Percentiles rank a stretch among this genome's conserved stretches.
These are phyloP conservation scores for Homalodisca vitripennis DNA, from an alignment of 1,140 invertebrate species.

Conservation along the genomic window DNA sequence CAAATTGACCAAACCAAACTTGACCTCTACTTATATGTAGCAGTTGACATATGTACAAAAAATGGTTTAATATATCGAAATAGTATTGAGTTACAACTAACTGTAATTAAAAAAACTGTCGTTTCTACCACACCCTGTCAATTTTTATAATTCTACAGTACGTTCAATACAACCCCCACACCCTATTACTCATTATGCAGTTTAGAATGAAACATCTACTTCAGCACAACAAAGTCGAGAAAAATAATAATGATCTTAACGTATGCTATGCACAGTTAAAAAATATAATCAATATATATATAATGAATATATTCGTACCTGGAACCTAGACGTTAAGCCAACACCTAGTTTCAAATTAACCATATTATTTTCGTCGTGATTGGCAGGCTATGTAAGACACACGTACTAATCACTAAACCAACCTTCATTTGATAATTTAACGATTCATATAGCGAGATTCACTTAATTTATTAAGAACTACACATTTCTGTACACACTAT, in stretches of 20 bases:
- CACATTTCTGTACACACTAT: neutral
- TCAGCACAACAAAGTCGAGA: too few relatives aligned
- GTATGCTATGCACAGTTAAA: too few relatives aligned
- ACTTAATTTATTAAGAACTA: neutral
- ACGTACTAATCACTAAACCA: too few relatives aligned
- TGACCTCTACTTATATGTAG: too few relatives aligned
- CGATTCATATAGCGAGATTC: neutral
- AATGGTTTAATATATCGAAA: too few relatives aligned
- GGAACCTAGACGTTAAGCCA: neutral
- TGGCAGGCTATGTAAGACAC: constrained; percentile 9
- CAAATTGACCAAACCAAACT: too few relatives aligned
- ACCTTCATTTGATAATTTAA: too few relatives aligned
- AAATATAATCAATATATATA: neutral
- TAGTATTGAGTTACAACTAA: neutral
- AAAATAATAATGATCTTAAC: too few relatives aligned
- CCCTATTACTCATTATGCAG: constrained; percentile 2
- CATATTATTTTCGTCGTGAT: constrained; percentile 22
- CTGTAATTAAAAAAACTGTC: too few relatives aligned
- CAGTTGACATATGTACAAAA: too few relatives aligned
- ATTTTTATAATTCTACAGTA: neutral
- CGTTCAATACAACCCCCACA: constrained; percentile 7
- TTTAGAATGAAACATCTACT: too few relatives aligned
- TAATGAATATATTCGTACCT: neutral
- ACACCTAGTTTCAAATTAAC: constrained; percentile 10
- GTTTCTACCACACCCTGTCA: neutral